These are phyloP conservation scores for Grus americana DNA, from an alignment of 2,113 vertebrate genomes.

Conservation along the genomic window DNA sequence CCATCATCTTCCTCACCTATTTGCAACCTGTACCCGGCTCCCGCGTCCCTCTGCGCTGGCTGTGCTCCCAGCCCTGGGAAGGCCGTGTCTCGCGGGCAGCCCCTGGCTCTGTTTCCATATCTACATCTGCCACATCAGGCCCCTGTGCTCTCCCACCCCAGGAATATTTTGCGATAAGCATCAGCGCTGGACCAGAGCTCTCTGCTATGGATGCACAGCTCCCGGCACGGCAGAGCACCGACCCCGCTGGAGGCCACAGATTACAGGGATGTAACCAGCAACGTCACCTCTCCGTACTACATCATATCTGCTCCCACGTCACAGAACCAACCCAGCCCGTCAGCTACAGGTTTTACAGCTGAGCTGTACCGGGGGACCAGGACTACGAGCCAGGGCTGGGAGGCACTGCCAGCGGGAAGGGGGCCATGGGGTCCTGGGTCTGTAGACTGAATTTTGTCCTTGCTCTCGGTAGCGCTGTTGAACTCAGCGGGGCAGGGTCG, in stretches of 20 bases:
- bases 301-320: accelerated
- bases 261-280: not conserved
- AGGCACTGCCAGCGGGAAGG: not conserved
- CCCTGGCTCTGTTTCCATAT: not conserved
- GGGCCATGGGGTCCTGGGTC: not conserved
- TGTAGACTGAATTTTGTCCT: accelerated
- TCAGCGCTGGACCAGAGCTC: not conserved
- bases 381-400: too few species aligned
- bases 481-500: not conserved
- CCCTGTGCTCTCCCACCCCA: not conserved
- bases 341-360: not conserved
- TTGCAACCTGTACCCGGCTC: accelerated
- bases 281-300: accelerated
- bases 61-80: not conserved
- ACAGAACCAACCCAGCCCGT: not conserved
- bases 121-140: accelerated
- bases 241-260: too few species aligned
- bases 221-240: accelerated
- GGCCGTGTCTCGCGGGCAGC: accelerated
- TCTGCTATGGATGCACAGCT: not conserved
- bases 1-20: not conserved
- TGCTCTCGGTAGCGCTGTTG: not conserved
- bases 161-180: not conserved
- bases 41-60: not conserved
- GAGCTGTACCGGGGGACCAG: not conserved